These are phyloP conservation scores for Paramacrobiotus metropolitanus DNA, from an alignment of 1,140 invertebrate genomes.

Conservation along the genomic window DNA sequence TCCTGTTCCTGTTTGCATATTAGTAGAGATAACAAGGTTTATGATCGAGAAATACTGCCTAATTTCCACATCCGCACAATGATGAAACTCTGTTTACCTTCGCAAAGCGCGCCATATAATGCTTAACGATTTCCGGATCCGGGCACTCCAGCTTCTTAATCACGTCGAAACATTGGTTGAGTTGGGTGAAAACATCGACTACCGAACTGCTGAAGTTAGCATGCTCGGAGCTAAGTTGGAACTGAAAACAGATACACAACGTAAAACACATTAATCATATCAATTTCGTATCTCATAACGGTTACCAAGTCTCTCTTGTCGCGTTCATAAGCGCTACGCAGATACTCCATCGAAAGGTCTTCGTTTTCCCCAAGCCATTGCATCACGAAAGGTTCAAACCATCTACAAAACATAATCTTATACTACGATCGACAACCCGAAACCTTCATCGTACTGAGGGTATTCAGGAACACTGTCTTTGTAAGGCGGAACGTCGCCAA, in stretches of 20 bases:
- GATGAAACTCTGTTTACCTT: slow-evolving; percentile 37
- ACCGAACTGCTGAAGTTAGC: slow-evolving; percentile 98
- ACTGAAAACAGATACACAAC: slow-evolving; percentile 35
- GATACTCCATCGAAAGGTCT: slow-evolving; percentile 91
- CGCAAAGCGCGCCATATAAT: slow-evolving; percentile 91
- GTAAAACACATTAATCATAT: background rate
- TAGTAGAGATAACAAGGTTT: no score
- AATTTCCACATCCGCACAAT: no score
- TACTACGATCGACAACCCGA: background rate
- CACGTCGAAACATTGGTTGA: slow-evolving; percentile 98
- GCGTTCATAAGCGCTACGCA: slow-evolving; percentile 90
- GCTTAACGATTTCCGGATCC: slow-evolving; percentile 66
- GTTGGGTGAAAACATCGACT: slow-evolving; percentile 96
- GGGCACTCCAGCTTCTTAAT: slow-evolving; percentile 95
- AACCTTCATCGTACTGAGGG: slow-evolving; percentile 41
- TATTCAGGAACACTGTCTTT: slow-evolving; percentile 81
- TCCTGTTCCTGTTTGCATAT: no score
- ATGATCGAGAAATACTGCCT: no score
- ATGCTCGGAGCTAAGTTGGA: slow-evolving; percentile 96
- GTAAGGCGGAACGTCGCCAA: slow-evolving; percentile 89
- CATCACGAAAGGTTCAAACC: slow-evolving; percentile 99
- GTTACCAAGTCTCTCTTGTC: slow-evolving; percentile 94
- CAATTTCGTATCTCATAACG: no score
- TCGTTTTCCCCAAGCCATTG: slow-evolving; percentile 99
- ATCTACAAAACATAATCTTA: slow-evolving; percentile 28